Conservation (phyloP, 2,113 vertebrate genomes). For the Phyllostomus discolor region DNA sequence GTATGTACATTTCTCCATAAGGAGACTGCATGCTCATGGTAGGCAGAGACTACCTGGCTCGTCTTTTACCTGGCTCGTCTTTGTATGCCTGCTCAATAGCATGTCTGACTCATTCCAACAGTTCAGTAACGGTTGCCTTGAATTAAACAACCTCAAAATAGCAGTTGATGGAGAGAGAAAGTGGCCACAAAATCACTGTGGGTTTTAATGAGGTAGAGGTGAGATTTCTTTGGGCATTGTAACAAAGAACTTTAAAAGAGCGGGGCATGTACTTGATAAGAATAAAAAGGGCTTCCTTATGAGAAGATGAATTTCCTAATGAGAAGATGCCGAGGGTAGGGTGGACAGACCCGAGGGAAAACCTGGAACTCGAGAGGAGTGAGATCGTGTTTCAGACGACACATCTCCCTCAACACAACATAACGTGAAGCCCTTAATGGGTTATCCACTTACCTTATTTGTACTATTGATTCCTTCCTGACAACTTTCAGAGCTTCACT, state of each 20-base stretch:
- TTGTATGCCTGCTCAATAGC: neutral
- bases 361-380: neutral
- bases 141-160: constrained; percentile 38
- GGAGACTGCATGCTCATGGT: neutral
- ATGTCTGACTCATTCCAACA: neutral
- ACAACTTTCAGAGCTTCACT: neutral
- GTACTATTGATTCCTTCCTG: neutral
- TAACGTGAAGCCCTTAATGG: neutral
- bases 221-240: neutral
- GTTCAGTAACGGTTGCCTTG: neutral
- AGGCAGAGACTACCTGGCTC: neutral
- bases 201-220: constrained; percentile 28
- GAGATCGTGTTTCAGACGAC: neutral
- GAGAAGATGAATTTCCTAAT: neutral
- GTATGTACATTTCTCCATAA: neutral
- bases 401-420: neutral
- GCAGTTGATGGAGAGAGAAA: constrained; percentile 13
- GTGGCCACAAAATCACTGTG: neutral
- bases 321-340: neutral
- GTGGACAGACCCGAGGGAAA: neutral
- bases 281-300: neutral
- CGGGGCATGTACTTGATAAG: neutral
- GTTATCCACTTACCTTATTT: neutral
- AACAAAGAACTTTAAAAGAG: constrained; percentile 17
- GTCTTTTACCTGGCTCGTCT: neutral